Percentiles rank a stretch among this genome's conserved stretches.
Evolutionary conservation across 2,888 invertebrate genomes (phyloP).

Genomic region (Polyommatus icarus): DNA sequence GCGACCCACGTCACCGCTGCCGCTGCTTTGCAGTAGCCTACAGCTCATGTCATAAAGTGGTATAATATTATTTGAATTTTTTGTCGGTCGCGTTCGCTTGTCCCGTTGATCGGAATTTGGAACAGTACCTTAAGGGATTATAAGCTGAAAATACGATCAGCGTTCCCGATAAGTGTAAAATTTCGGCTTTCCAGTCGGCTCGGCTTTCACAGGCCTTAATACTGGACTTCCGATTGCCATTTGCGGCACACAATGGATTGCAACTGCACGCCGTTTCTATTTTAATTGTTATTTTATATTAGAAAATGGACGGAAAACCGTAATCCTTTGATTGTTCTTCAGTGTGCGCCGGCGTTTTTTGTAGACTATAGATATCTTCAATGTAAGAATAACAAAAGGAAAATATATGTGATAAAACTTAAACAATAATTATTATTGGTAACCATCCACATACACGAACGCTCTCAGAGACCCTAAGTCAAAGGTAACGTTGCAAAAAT

Average conservation of each 20-base stretch:
- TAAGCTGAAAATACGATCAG: constrained; percentile 1
- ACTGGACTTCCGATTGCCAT: constrained; percentile 53
- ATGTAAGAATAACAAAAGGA: no score
- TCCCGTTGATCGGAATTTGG: no score
- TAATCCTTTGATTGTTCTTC: neutral
- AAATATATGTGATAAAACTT: no score
- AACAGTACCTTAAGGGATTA: neutral
- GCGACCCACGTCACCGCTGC: no score
- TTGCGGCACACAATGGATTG: constrained; percentile 31
- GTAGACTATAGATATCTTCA: neutral
- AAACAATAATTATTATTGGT: no score
- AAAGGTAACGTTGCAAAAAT: neutral
- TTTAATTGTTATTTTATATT: constrained; percentile 14
- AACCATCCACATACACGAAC: no score
- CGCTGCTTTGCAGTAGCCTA: no score
- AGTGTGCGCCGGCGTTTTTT: neutral
- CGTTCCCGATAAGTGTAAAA: neutral
- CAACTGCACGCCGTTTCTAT: constrained; percentile 19
- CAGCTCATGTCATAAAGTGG: no score
- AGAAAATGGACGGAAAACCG: neutral
- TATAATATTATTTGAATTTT: no score
- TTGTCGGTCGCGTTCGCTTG: no score
- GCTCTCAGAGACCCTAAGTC: neutral
- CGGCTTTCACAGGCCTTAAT: constrained; percentile 48
- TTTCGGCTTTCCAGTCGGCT: constrained; percentile 13